Evolutionary conservation across 37 sponge, comb jelly and placozoan species (phyloP), one percentile per base, ranked within the genome.

Genomic region (Beroe forskalii): DNA sequence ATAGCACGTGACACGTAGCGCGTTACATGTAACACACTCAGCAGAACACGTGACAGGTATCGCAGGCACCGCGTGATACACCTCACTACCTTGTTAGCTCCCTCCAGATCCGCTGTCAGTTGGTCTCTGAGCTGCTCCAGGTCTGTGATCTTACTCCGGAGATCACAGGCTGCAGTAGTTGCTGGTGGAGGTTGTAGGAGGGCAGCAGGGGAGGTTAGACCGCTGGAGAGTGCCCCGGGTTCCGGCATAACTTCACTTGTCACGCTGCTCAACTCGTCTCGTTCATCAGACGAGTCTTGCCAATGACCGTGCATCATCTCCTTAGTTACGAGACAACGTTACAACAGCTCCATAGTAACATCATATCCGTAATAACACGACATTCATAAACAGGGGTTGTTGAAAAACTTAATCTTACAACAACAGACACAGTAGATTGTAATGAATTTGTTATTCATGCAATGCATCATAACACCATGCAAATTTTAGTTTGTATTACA

Each of bases 211-310:
- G 86, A 80, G 25, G 55, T 43, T 32, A 80, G 9, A 27, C 86
- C 86, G 27, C 40, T 19, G 55, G 55, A 41, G 4, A 41, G 55
- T 1, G 19, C 86, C 3, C 86, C 55, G n/a, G 41, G 22, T 43
- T 80, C 86, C 1, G 86, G 86, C 27, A 48, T 32, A 3, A 80
- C 44, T 0, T 80, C 86, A 43, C 86, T 80, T 48, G 35, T 41
- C 27, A 80, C 86, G 22, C 86, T 80, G 35, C 86, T 80, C 86
- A 44, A 22, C 27, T 80, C 86, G 35, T 80, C 86, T 20, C 72
- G 72, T 27, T 69, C 72, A 35, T 69, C 72, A 14, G 72, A 69
- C n/a, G 55, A 44, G 55, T 80, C 86, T 41, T 80, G 86, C 86
- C 86, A 80, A 1, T 44, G 55, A 38, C 86, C 86, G 86, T 80